Base-by-base conservation (phyloP, 92 coral and sea anemone species). In the Micromussa lordhowensis region DNA sequence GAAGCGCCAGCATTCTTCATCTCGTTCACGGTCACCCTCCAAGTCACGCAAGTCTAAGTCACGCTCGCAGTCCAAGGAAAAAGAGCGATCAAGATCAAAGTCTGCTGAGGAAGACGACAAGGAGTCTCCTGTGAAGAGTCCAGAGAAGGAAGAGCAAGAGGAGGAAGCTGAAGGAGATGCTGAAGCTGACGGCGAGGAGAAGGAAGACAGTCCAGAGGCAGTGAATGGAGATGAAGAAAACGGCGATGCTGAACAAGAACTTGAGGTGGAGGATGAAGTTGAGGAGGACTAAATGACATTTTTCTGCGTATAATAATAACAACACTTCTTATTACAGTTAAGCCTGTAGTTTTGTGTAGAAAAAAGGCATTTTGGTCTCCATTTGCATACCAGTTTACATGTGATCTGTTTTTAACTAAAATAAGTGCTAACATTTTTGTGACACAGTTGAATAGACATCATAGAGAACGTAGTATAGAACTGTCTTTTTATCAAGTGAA, bases 41-140 rank as follows among this genome's bases (percentile, higher is more conserved):
- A 93, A 96, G 84, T 96, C 99, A 15, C 94, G 84, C 87, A 91
- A 90, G 81, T 93, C 96, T 84, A 91, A 90, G 78, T 93, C 96
- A 0, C 94, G 91, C 71, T 95, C 98, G 1, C 91, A 82, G 73
- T 91, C 94, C 73, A 93, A 90, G 76, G 90, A 81, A 55, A 82
- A 88, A 26, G 89, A 95, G 72, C 93, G 96, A 59, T 97, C 97
- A 18, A 88, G 93, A 36, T 95, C 96, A 64, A 95, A 91, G 32
- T 88, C 98, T 66, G 94, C 85, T 3, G 98, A 94, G 36, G 84
- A 74, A 14, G 97, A 97, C 61, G 92, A 88, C 57, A 90, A 90
- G 36, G 92, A 83, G 24, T 92, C 94, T 0, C 89, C 77, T 6
- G 72, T 89, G 0, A 78, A 85, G 18, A 79, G 91, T 24, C 93